Base-by-base conservation (phyloP, 2,797 vertebrate species). In the Adelosebastes latens region DNA sequence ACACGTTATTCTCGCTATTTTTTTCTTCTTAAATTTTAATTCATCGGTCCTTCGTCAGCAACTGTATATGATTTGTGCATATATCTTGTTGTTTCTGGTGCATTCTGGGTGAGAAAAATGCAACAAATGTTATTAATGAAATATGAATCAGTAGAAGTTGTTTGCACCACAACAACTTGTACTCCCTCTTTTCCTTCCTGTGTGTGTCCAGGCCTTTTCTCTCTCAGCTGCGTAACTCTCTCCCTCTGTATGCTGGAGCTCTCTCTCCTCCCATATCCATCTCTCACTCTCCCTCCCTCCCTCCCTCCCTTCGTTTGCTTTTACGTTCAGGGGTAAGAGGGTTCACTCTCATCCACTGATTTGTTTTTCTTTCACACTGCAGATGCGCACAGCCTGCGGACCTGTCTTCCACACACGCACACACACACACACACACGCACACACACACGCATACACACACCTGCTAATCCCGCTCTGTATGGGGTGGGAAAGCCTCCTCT, bases 361-460 rank as follows among this genome's bases (percentile, higher is more conserved):
- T 92, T 94, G 92, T 93, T 94, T 93, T 94, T 89, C 87, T 90
- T 78, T 86, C 83, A 66, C 87, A 71, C 90, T 84, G 86, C 88
- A 92, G 90, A 92, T 88, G 86, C 68, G 68, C 86, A 84, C 74
- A 81, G 88, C 84, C 90, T 86, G 92, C 77, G 16, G 86, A 88
- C 84, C 72, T 67, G 24, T 78, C 71, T 46, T 39, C 6, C 60
- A 69, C 71, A 56, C 64, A 55, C 66, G 39, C 73, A 73, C 72
- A 75, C 61, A 84, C 68, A 88, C 68, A 77, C 83, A 73, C 79
- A 61, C 59, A 76, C 70, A 64, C 75, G 71, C 62, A 83, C 67
- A 70, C 83, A 76, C 74, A 64, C 60, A 87, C 72, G 67, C 66
- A 83, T 63, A 68, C 83, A 76, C 74, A 68, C 60, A 87, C 85